Evolutionary conservation across 2,797 vertebrate genomes (phyloP), one percentile per base, ranked within the genome.

Genomic region (Lepilemur ruficaudatus): DNA sequence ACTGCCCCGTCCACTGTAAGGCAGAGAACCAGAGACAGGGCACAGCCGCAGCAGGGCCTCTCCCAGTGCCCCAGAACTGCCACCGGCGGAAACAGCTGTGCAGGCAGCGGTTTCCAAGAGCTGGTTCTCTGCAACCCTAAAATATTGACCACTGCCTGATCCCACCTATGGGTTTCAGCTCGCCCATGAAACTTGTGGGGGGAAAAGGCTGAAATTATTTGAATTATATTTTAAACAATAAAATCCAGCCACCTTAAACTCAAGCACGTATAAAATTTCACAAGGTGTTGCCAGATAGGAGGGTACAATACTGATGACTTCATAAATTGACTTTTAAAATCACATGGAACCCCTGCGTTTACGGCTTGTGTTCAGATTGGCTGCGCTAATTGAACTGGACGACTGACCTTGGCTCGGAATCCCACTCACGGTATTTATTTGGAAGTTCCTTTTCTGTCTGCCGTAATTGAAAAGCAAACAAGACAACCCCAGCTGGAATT

Each of bases 391-490:
- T 43, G 69, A 55, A 48, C 76, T 52, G 38, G 72, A 46, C 7
- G 18, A 48, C 30, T 32, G 48, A n/a, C 35, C 80, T 84, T 43
- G 65, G 41, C 52, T 84, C 89, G 84, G 61, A 80, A 67, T 38
- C 59, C 72, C 65, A 38, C 12, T 25, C 17, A 30, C 0, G 91
- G 59, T 20, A 76, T 69, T 41, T 69, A 67, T 43, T 59, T 78
- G 46, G n/a, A 85, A 89, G 18, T 46, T 72, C n/a, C 63, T 82
- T 57, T 75, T 89, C 69, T 65, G 32, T 70, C 50, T 50, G 70
- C n/a, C 76, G 89, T 61, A 61, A 90, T 38, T 84, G 91, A 65
- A 52, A 86, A 67, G 38, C 28, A 70, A 91, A 55, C 35, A 70
- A 75, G 35, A 52, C 43, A 43, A 23, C 17, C 38, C 48, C 69